Base-by-base conservation (phyloP, 2,888 invertebrate species). In the Platycnemis pennipes region DNA sequence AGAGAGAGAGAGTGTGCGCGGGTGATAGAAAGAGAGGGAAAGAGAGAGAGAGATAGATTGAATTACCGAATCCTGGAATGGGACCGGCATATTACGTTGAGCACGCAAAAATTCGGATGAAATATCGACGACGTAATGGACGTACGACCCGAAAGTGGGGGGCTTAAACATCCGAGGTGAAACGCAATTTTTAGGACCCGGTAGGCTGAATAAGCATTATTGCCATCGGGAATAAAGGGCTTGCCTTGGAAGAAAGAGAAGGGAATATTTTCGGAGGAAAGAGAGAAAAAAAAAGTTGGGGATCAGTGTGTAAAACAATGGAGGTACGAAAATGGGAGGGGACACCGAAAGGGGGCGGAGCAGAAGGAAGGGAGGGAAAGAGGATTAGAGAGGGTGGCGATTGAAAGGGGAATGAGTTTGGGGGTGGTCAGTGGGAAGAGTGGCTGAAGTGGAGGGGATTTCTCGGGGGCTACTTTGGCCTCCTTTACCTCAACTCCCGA, bases 11-110 rank as follows among this genome's bases (percentile, higher is more conserved):
- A 77, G n/a, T n/a, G n/a, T n/a, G n/a, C n/a, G n/a, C n/a, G n/a
- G n/a, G n/a, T n/a, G n/a, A n/a, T n/a, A n/a, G 46, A 89, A 63
- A 88, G 42, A 91, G 77, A 94, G 77, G 31, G 56, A 94, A 86
- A 94, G 63, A 94, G 37, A 94, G 87, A 85, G 94, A 77, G 94
- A 89, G 63, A 89, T 69, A 94, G 87, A 69, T 31, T 94, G 88
- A 94, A 94, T 69, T 56, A 88, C 94, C n/a, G 88, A 94, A 94
- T 94, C 94, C 89, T 63, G 91, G 63, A 91, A 91, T 63, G 63
- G 63, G 63, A 91, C 56, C 77, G 31, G 37, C 91, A 63, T 91
- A 91, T 91, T 91, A 56, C 91, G 91, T 63, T 37, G 91, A 91
- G 91, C 91, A 91, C 91, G 91, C 91, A 91, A 91, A 77, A 91